Conservation (phyloP, 53 echinoderm and acorn worm genomes). For the Stichopus horrens region DNA sequence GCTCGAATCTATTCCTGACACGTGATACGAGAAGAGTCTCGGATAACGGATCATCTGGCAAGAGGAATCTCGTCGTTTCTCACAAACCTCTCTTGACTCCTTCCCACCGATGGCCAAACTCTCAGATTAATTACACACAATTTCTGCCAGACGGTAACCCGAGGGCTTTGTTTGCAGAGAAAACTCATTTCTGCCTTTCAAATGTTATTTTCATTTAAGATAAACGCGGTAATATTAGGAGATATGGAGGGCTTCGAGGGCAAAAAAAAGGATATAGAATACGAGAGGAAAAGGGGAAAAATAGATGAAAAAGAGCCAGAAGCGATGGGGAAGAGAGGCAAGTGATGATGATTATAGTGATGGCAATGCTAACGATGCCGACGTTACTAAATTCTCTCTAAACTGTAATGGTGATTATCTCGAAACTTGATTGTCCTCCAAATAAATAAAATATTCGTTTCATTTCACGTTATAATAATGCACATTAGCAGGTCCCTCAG, state of each 20-base stretch:
- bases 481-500: slow-evolving; percentile 10
- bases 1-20: slow-evolving; percentile 44
- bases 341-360: slow-evolving; percentile 14
- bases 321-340: neutral
- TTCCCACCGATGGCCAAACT: slow-evolving; percentile 44
- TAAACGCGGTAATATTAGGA: slow-evolving; percentile 53
- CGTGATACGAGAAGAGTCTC: slow-evolving; percentile 38
- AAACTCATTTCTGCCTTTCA: slow-evolving; percentile 50
- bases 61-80: slow-evolving; percentile 43
- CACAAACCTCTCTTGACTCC: slow-evolving; percentile 40
- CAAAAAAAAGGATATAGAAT: slow-evolving; percentile 42
- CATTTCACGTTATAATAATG: slow-evolving; percentile 20
- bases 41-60: slow-evolving; percentile 47
- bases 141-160: slow-evolving; percentile 51
- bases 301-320: neutral
- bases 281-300: neutral
- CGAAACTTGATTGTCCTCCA: neutral
- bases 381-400: neutral
- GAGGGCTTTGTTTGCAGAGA: slow-evolving; percentile 51
- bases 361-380: neutral
- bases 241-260: slow-evolving; percentile 51
- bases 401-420: neutral
- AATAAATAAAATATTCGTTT: slow-evolving; percentile 12
- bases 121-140: slow-evolving; percentile 43
- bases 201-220: slow-evolving; percentile 52